phyloP scores from a whole-genome alignment of 2,113 vertebrate genomes.

The Grammomys surdaster region DNA sequence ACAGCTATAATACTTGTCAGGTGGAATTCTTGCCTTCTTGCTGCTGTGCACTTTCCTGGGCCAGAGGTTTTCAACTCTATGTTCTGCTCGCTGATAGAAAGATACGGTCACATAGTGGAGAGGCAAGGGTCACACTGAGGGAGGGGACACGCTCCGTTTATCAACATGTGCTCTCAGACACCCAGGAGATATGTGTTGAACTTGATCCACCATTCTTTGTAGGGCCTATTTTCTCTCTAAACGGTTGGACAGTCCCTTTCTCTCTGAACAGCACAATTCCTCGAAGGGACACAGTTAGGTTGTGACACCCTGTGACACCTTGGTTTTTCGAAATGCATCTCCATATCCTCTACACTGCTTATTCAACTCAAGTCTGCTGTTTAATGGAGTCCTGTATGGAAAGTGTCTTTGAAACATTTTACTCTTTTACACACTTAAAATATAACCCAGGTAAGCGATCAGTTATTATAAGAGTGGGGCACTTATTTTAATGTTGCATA shows the following conservation, averaged over 20 bases:
- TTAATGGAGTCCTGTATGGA: not conserved
- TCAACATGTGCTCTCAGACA: not conserved
- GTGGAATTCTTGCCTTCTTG: constrained; percentile 22
- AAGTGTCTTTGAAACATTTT: not conserved
- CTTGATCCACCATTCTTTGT: not conserved
- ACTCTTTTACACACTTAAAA: not conserved
- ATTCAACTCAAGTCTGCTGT: not conserved
- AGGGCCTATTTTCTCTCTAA: not conserved
- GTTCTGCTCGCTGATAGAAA: not conserved
- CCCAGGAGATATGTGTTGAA: fast-evolving
- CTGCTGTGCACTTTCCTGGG: not conserved
- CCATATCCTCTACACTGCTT: not conserved
- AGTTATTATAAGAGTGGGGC: not conserved
- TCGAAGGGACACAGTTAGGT: not conserved
- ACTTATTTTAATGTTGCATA: constrained; percentile 14
- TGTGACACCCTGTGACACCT: not conserved
- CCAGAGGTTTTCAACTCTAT: not conserved
- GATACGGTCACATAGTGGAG: not conserved
- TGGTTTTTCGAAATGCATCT: no score
- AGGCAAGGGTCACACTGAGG: not conserved
- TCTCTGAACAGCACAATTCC: not conserved
- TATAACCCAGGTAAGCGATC: not conserved
- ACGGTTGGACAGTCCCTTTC: not conserved
- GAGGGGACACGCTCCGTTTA: fast-evolving
- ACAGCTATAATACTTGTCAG: not conserved